These are phyloP conservation scores for Prunella himalayana DNA, from an alignment of 2,113 vertebrate species.

Conservation along the genomic window DNA sequence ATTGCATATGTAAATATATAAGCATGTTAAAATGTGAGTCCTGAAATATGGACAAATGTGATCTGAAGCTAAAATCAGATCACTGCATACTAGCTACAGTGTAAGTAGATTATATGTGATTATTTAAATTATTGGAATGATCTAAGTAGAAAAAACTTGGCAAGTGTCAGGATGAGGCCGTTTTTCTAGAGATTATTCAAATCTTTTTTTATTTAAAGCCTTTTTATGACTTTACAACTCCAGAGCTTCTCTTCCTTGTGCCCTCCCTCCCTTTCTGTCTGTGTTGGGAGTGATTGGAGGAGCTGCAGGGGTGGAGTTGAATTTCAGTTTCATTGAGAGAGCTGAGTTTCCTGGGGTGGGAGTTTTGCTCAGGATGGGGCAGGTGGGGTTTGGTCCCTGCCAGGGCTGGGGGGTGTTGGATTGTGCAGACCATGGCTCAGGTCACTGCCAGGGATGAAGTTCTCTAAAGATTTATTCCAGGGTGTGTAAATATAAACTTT, in stretches of 20 bases:
- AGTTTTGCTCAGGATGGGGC: not conserved
- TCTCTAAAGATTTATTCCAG: not conserved
- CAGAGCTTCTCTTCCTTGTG: not conserved
- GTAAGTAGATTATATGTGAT: not conserved
- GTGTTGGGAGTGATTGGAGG: not conserved
- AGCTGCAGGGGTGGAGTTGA: not conserved
- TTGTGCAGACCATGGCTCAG: not conserved
- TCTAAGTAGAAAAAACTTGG: not conserved
- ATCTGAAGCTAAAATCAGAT: not conserved
- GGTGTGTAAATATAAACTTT: not conserved
- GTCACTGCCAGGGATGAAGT: not conserved
- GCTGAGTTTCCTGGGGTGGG: not conserved
- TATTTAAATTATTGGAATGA: not conserved
- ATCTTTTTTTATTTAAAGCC: not conserved
- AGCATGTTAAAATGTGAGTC: not conserved
- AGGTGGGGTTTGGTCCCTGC: not conserved
- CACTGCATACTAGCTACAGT: not conserved
- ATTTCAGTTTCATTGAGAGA: not conserved
- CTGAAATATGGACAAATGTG: not conserved
- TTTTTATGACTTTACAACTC: not conserved
- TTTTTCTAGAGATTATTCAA: not conserved
- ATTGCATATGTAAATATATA: not conserved
- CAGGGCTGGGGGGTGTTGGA: not conserved
- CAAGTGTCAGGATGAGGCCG: not conserved
- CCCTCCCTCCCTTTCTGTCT: not conserved